Conservation (phyloP, 2,797 vertebrate species). For the Tenualosa thibaudeaui region DNA sequence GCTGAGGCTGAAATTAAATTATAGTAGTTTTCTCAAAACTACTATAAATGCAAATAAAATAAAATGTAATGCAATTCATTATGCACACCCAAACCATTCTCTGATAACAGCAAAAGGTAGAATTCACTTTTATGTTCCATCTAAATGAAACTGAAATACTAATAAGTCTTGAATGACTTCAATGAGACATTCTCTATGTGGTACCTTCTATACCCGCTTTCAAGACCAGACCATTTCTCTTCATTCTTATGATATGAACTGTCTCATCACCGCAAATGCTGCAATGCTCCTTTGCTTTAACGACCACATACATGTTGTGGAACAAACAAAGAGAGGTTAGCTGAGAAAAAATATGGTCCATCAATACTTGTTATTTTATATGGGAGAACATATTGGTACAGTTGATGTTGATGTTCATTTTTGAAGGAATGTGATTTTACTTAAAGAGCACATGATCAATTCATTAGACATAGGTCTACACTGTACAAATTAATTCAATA, state of each 20-base stretch:
- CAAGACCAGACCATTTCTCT: background rate
- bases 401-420: no score
- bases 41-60: constrained; percentile 25
- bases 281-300: background rate
- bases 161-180: constrained; percentile 8
- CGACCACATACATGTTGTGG: background rate
- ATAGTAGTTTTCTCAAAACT: background rate
- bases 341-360: background rate
- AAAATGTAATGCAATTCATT: constrained; percentile 12
- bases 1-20: constrained; percentile 8
- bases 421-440: background rate
- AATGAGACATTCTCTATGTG: background rate
- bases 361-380: background rate
- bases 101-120: constrained; percentile 2
- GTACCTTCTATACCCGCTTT: background rate
- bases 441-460: background rate
- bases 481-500: background rate
- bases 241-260: background rate
- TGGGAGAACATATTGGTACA: no score
- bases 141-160: constrained; percentile 5
- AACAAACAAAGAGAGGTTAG: background rate
- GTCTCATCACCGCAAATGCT: background rate
- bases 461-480: background rate
- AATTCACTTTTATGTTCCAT: background rate
- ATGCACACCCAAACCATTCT: background rate